phyloP scores from a whole-genome alignment of 2,797 vertebrate species.

The Microtus obscurus region DNA sequence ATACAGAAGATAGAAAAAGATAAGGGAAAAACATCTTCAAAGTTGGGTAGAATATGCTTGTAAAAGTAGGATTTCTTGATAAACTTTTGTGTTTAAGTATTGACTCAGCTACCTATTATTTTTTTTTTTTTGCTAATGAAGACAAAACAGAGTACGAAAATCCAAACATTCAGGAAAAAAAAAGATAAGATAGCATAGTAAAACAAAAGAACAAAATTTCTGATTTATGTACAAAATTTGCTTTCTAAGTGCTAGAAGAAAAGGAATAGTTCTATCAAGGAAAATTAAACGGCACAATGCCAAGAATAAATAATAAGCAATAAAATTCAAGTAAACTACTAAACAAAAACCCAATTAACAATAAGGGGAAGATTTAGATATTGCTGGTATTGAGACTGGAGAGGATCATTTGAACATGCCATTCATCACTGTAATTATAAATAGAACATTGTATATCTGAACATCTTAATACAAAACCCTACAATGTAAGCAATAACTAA shows the following conservation, averaged over 20 bases:
- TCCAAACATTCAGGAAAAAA: not conserved
- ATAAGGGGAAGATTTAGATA: not conserved
- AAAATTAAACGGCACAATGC: not conserved
- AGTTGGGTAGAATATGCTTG: not conserved
- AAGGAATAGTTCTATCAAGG: not conserved
- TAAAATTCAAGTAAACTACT: not conserved
- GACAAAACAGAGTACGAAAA: not conserved
- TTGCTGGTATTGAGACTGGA: not conserved
- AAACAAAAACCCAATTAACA: not conserved
- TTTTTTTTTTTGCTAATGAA: not conserved
- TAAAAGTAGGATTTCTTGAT: not conserved
- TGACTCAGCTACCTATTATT: not conserved
- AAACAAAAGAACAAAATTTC: not conserved
- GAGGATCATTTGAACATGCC: not conserved
- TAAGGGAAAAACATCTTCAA: not conserved
- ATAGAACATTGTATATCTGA: not conserved
- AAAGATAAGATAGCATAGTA: not conserved
- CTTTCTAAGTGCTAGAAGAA: not conserved
- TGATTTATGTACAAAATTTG: not conserved
- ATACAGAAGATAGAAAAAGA: not conserved
- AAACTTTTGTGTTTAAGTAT: not conserved
- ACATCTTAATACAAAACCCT: not conserved
- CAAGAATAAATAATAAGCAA: not conserved
- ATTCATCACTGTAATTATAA: not conserved
- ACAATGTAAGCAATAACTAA: not conserved